Conservation (phyloP, 2,113 vertebrate species). For the Microcebus ravelobensis region DNA sequence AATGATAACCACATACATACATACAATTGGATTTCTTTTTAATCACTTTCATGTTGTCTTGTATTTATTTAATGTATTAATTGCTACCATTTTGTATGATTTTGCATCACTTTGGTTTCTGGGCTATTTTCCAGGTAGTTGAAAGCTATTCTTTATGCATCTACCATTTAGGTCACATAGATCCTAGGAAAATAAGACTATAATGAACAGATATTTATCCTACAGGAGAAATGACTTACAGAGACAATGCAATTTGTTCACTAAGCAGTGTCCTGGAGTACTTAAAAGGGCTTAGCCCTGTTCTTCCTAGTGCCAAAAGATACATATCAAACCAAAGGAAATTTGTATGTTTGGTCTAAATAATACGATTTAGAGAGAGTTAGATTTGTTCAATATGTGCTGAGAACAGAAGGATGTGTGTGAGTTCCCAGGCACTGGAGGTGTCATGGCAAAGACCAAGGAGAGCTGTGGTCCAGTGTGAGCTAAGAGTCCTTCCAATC, state of each 20-base stretch:
- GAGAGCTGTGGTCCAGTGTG: fast-evolving
- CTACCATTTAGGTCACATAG: not conserved
- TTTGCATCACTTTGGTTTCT: not conserved
- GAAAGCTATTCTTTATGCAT: not conserved
- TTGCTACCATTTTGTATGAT: not conserved
- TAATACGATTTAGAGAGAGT: not conserved
- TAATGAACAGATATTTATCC: not conserved
- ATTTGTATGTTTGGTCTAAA: not conserved
- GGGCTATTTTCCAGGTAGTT: not conserved
- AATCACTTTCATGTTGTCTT: not conserved
- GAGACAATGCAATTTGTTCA: not conserved
- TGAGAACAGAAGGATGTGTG: not conserved
- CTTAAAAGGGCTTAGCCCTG: not conserved
- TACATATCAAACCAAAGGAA: not conserved
- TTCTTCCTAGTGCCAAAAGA: not conserved
- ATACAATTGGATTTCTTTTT: not conserved
- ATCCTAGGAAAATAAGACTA: not conserved
- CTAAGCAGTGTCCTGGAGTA: not conserved
- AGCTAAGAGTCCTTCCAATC: not conserved
- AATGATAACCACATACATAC: not conserved
- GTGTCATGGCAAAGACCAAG: not conserved
- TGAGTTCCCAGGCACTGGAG: not conserved
- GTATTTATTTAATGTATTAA: not conserved
- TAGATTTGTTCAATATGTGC: not conserved
- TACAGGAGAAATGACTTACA: not conserved